Base-by-base conservation (phyloP, 2,888 invertebrate species). In the Matsumyia berberina region DNA sequence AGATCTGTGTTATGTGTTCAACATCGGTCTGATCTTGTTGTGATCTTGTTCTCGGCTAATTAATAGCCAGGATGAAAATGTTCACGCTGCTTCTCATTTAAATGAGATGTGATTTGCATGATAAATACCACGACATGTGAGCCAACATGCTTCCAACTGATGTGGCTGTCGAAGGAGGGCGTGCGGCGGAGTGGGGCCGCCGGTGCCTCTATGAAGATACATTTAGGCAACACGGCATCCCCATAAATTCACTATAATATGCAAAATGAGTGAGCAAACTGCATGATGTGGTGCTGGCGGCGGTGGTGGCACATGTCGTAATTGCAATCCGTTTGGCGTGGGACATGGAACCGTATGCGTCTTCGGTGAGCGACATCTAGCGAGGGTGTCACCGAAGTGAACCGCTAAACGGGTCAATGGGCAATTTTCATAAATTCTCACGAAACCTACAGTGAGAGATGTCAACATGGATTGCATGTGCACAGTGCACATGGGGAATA, bases 41-140 rank as follows among this genome's bases (percentile, higher is more conserved):
- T 78, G 86, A 87, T 86, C 86, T 86, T 87, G 87, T 87, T 87
- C 87, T 77, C 83, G 79, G 77, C 86, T 87, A 86, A 87, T 86
- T 87, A 87, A 87, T 87, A 81, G 86, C 79, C 73, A 73, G 80
- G 80, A 81, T 86, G 86, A 87, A 87, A 87, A 85, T 86, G 82
- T 87, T 87, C 86, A 86, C 87, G 87, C 87, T 83, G 86, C 80
- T 86, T 74, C 77, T 83, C 82, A 86, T 86, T 86, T 82, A 81
- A 81, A 78, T 85, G 78, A 86, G 77, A 86, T 86, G 81, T 86
- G 81, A 86, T 87, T 87, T 86, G 81, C 86, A 86, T 87, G 82
- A 86, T 86, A 86, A 86, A 82, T 86, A 79, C 85, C 76, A 51
- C 72, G 66, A 86, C 86, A 86, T 79, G 86, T 86, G 86, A 79